Conservation (phyloP, 2,797 vertebrate genomes). For the Poecilia picta region DNA sequence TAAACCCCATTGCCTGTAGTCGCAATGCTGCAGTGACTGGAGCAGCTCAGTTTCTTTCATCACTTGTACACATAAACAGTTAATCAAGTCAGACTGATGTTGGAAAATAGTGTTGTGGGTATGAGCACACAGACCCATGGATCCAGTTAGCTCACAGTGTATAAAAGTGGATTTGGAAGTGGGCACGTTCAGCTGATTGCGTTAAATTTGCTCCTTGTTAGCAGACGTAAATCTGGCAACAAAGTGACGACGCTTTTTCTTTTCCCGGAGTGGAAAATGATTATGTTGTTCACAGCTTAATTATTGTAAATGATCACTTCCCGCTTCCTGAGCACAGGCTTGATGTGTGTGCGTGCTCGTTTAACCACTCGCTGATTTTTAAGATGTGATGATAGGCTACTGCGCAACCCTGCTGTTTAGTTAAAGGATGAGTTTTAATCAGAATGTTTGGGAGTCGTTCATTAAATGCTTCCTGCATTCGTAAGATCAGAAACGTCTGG, state of each 20-base stretch:
- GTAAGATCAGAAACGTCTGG: conserved; percentile 16
- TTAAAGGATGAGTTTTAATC: conserved; percentile 48
- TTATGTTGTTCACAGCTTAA: conserved; percentile 48
- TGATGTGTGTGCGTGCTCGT: conserved; percentile 36
- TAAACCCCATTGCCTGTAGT: conserved; percentile 64
- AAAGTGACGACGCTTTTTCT: conserved; percentile 49
- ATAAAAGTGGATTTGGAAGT: conserved; percentile 25
- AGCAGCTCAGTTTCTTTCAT: conserved; percentile 71
- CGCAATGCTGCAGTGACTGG: conserved; percentile 55
- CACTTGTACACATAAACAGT: conserved; percentile 43
- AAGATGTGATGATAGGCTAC: conserved; percentile 53
- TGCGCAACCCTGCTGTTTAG: conserved; percentile 53
- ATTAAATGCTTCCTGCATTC: conserved; percentile 54
- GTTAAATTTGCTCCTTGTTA: conserved; percentile 59
- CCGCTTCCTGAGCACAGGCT: conserved; percentile 61
- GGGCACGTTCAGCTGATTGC: conserved; percentile 25
- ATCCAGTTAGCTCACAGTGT: conserved; percentile 48
- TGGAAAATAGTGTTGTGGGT: conserved; percentile 31
- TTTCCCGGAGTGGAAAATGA: conserved; percentile 47
- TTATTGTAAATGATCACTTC: conserved; percentile 60
- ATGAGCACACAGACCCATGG: conserved; percentile 31
- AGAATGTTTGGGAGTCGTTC: conserved; percentile 35
- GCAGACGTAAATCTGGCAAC: conserved; percentile 49
- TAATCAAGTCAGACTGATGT: conserved; percentile 69
- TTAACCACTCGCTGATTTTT: conserved; percentile 38